phyloP scores from a whole-genome alignment of 2,888 invertebrate species.

The Spialia ferax region DNA sequence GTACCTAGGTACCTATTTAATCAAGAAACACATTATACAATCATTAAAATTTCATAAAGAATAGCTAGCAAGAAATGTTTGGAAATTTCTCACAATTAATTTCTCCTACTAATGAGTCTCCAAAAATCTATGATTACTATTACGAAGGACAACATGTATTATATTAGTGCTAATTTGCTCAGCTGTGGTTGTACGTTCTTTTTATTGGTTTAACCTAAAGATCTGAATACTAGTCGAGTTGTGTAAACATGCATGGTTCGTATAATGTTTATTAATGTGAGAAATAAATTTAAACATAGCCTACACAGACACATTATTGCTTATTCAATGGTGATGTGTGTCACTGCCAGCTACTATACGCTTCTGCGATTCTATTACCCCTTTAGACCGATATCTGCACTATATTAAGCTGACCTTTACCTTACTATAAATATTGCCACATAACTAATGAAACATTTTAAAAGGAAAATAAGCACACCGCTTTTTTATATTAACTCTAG shows the following conservation, averaged over 20 bases:
- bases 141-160: constrained; percentile 4
- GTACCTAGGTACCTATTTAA: too few species aligned
- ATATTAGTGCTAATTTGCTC: constrained; percentile 32
- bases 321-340: constrained; percentile 70
- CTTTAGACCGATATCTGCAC: constrained; percentile 58
- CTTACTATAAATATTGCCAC: constrained; percentile 1
- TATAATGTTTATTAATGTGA: constrained; percentile 67
- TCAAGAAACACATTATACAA: too few species aligned
- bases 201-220: constrained; percentile 53
- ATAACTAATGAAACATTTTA: not conserved
- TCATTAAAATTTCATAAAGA: too few species aligned
- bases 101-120: too few species aligned
- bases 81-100: too few species aligned
- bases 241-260: constrained; percentile 51
- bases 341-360: constrained; percentile 77
- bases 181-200: constrained; percentile 34
- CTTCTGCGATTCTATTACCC: constrained; percentile 66
- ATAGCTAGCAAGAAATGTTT: too few species aligned
- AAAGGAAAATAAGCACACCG: not conserved
- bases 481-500: too few species aligned
- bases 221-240: constrained; percentile 48
- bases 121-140: not conserved
- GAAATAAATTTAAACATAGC: constrained; percentile 58
- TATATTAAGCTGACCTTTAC: constrained; percentile 55
- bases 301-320: constrained; percentile 62